A percentile compares a stretch with the other conserved stretches of the same genome.
phyloP scores from a whole-genome alignment of 92 coral and sea anemone species.

The Parazoanthus atlanticus region DNA sequence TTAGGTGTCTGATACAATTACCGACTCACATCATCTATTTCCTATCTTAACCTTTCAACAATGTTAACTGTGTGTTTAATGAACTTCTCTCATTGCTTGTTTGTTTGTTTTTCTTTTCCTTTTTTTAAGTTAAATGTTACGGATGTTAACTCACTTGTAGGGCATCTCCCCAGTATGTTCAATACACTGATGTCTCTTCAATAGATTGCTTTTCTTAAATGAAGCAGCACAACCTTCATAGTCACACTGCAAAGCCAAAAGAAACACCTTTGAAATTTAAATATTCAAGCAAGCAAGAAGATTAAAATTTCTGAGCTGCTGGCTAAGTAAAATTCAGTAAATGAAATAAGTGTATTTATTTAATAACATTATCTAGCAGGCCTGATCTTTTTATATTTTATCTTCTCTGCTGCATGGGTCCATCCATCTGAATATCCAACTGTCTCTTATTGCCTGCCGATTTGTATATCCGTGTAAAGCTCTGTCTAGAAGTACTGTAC shows the following conservation, averaged over 20 bases:
- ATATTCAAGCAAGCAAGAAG: neutral
- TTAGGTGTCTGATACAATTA: too few species aligned
- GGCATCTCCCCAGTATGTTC: conserved; percentile 44
- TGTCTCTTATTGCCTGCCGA: neutral
- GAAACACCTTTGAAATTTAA: neutral
- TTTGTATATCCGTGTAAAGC: neutral
- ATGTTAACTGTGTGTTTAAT: too few species aligned
- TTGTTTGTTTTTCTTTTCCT: too few species aligned
- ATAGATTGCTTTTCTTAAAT: conserved; percentile 77
- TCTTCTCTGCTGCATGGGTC: neutral
- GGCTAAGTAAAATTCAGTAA: neutral
- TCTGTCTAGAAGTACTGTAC: too few species aligned
- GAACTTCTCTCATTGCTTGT: too few species aligned
- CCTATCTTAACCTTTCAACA: too few species aligned
- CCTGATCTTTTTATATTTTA: neutral
- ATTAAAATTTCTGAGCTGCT: neutral
- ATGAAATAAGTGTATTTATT: too few species aligned
- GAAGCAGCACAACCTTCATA: conserved; percentile 76
- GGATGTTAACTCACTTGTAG: conserved; percentile 24
- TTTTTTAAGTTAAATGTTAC: too few species aligned
- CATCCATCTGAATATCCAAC: neutral
- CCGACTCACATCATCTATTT: too few species aligned
- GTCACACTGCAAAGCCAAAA: conserved; percentile 62
- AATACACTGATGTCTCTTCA: conserved; percentile 69
- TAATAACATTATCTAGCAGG: neutral